Conservation (phyloP, 2,888 invertebrate species). For the Drosophila borealis region DNA sequence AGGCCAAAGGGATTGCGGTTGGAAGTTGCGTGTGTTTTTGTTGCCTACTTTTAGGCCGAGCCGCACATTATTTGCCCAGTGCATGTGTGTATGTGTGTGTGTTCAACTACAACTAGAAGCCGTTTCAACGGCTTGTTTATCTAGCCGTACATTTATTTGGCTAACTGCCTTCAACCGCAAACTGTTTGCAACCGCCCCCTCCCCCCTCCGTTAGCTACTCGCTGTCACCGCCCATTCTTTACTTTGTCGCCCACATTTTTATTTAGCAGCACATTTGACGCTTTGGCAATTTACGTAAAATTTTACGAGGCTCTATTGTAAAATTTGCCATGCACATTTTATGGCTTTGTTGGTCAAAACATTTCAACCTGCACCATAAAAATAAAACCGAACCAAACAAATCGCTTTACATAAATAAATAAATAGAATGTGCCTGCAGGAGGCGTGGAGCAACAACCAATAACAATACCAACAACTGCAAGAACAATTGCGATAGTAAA, state of each 20-base stretch:
- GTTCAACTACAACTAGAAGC: slow-evolving; percentile 42
- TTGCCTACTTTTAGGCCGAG: slow-evolving; percentile 59
- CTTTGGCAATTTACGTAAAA: slow-evolving; percentile 60
- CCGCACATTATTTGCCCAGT: slow-evolving; percentile 49
- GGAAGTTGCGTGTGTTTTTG: slow-evolving; percentile 38
- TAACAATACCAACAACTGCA: slow-evolving; percentile 15
- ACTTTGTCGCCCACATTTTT: slow-evolving; percentile 20
- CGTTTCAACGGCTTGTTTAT: slow-evolving; percentile 73
- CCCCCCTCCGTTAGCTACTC: background rate
- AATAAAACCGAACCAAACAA: slow-evolving; percentile 42
- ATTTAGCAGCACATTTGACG: slow-evolving; percentile 46
- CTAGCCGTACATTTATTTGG: slow-evolving; percentile 77
- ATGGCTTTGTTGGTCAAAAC: slow-evolving; percentile 57
- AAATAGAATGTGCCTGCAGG: slow-evolving; percentile 33
- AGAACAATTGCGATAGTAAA: slow-evolving; percentile 24
- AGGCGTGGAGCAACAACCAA: slow-evolving; percentile 3
- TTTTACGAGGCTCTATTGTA: slow-evolving; percentile 69
- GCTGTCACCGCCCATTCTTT: slow-evolving; percentile 20
- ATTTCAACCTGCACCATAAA: slow-evolving; percentile 57
- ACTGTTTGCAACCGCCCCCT: slow-evolving; percentile 36
- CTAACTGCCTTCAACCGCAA: slow-evolving; percentile 77
- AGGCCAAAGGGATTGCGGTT: slow-evolving; percentile 1
- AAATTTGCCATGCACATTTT: slow-evolving; percentile 65
- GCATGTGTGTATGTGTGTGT: slow-evolving; percentile 10
- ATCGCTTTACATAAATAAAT: slow-evolving; percentile 58